Evolutionary conservation across 1,140 invertebrate species (phyloP), one percentile per base, ranked within the genome.

Genomic region (Coenobita brevimanus): DNA sequence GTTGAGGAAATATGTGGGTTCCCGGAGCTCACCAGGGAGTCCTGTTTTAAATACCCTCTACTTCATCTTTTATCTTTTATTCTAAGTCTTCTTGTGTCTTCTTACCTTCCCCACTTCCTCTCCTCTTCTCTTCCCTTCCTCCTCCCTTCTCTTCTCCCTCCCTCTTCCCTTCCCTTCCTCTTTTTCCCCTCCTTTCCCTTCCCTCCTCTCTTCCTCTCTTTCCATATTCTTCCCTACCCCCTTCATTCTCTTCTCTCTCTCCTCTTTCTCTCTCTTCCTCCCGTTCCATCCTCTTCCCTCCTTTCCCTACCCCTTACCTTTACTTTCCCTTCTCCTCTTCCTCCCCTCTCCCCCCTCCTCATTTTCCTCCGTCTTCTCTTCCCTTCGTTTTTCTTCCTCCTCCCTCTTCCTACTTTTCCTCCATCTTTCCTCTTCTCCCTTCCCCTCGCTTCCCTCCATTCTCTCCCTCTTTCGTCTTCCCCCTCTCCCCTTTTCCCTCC

Each of bases 281-380:
- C 21, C n/a, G 4, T 33, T n/a, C n/a, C 62, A 6, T n/a, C 62
- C 30, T 33, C 62, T n/a, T 67, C 62, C 62, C 62, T 67, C 62
- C 62, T 33, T 24, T n/a, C n/a, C 46, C 17, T 17, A 8, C 46
- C 17, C 46, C 17, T 17, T 50, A 6, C 46, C 46, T 50, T 17
- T 50, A 6, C 17, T 17, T 50, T 17, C 46, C 46, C 17, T 50
- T 17, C 46, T 50, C 46, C 46, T 17, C 17, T 24, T 24, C 62
- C n/a, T n/a, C n/a, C 62, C 62, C n/a, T 24, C 62, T 33, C 62
- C n/a, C 62, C n/a, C 30, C n/a, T n/a, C n/a, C 62, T 67, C 62
- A 6, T 33, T 24, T n/a, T n/a, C 30, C 30, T 33, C 62, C 62
- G 4, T 33, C 62, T n/a, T 67, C 62, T n/a, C n/a, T 24, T 33